Base-by-base conservation (phyloP, 2,797 vertebrate genomes). In the Rhynchonycteris naso region DNA sequence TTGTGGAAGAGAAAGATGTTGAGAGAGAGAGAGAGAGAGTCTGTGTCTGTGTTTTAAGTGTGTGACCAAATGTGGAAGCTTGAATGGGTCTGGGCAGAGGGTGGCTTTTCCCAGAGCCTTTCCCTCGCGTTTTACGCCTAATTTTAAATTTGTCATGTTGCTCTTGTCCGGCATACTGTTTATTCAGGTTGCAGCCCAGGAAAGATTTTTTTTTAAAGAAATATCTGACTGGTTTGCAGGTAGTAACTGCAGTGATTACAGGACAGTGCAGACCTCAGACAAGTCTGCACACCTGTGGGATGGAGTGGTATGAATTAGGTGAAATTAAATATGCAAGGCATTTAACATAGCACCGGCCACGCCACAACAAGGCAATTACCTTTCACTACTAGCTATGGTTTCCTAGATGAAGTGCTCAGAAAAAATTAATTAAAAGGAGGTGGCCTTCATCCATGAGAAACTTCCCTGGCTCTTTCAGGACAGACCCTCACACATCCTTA, bases 1-100 rank as follows among this genome's bases (percentile, higher is more conserved):
- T 95, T 91, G 33, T 85, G 96, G 95, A 97, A 96, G 92, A 93
- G 93, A 95, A 86, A 86, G 85, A 90, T 88, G 94, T 69, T 81
- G 85, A 88, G 74, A 65, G 65, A 50, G 88, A 85, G 68, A 43
- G 59, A 19, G 21, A 68, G 43, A 16, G 54, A 61, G 43, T 35
- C 22, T 26, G 43, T 22, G 38, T 21, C 26, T 21, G 56, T 69
- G 66, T 85, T 85, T 71, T 13, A 75, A 93, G 68, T 47, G 28
- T 94, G 78, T 88, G 78, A 95, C 24, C 58, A 89, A 33, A 83
- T 90, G 59, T 59, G 79, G 59, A 80, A 56, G 82, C 52, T 76
- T 74, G 71, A 80, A 28, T 65, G 38, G 35, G 71, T 8, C 78
- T 52, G 30, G 54, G 24, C 30, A 69, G 65, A 71, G 66, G 50